phyloP scores from a whole-genome alignment of 30 jellyfish, hydroid and myxozoan species.

The Hydra vulgaris region DNA sequence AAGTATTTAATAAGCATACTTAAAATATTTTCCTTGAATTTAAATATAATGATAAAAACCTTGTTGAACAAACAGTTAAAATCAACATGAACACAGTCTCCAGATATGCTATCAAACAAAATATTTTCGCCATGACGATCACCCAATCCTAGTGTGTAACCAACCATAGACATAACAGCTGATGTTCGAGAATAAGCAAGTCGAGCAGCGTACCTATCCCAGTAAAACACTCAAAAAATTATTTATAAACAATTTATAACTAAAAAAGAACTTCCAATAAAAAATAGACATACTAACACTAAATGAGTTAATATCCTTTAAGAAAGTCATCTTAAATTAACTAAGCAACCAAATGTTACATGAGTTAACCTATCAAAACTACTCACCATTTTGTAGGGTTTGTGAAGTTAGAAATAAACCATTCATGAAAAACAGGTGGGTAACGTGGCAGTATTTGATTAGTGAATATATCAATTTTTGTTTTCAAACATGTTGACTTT shows the following conservation, averaged over 20 bases:
- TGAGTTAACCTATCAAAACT: no score
- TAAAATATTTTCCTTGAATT: no score
- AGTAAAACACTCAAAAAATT: neutral
- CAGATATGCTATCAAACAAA: constrained; percentile 83
- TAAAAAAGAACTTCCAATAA: no score
- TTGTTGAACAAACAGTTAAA: constrained; percentile 98
- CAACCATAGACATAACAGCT: constrained; percentile 99
- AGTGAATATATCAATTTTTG: constrained; percentile 48
- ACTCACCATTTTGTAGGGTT: constrained; percentile 90
- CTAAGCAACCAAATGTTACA: no score
- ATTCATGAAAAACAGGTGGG: constrained; percentile 95
- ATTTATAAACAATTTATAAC: no score
- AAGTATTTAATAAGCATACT: no score
- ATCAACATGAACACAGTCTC: constrained; percentile 98
- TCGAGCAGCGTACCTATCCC: constrained; percentile 93
- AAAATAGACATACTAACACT: no score
- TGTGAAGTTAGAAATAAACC: constrained; percentile 74
- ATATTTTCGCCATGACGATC: constrained; percentile 99
- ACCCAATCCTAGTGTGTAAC: constrained; percentile 96
- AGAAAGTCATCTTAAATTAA: no score
- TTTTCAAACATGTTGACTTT: neutral
- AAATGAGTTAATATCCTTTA: no score
- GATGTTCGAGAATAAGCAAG: constrained; percentile 93
- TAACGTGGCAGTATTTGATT: constrained; percentile 55
- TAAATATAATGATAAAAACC: no score